Evolutionary conservation across 2,113 vertebrate genomes (phyloP), one percentile per base, ranked within the genome.

Genomic region (Sisor rabdophorus): DNA sequence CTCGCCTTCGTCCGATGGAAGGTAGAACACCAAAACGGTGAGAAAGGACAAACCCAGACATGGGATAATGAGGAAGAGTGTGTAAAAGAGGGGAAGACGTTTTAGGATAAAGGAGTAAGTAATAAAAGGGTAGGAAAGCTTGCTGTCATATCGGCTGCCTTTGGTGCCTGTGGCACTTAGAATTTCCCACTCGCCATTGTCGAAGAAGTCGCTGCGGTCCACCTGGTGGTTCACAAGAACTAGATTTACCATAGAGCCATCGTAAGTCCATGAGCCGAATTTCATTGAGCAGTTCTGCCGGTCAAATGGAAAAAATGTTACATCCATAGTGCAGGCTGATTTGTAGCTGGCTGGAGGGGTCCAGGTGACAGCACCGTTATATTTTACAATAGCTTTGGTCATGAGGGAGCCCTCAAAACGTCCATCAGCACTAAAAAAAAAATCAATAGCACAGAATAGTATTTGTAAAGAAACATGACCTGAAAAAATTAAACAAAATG

Each of bases 201-300:
- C 96, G 40, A 99, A 98, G 84, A 98, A 98, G 84, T 98, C 95
- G 65, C 94, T 96, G n/a, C 94, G 91, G 83, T 98, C 97, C 13
- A 99, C 97, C 9, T 98, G 94, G 77, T 92, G 89, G 79, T 95
- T 92, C 1, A 94, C 87, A 47, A 98, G 88, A 71, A 96, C 90
- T 69, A 98, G 87, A 81, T 98, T 95, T 68, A 99, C 96, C 96
- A 96, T 95, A 84, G 86, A 90, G 15, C 96, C 95, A 1, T 98
- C 95, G 0, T 98, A 98, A 0, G 96, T 98, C 97, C 97, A 99
- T 0, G 96, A 99, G 16, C 96, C 96, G 61, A 99, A 99, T 85
- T 98, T 99, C 96, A 99, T 98, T 20, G 96, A 94, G 84, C 96
- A 98, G 87, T 98, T 99, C 85, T 99, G 97, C 0, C 93, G 91